Conservation (phyloP, 2,797 vertebrate genomes). For the Sciurus carolinensis region DNA sequence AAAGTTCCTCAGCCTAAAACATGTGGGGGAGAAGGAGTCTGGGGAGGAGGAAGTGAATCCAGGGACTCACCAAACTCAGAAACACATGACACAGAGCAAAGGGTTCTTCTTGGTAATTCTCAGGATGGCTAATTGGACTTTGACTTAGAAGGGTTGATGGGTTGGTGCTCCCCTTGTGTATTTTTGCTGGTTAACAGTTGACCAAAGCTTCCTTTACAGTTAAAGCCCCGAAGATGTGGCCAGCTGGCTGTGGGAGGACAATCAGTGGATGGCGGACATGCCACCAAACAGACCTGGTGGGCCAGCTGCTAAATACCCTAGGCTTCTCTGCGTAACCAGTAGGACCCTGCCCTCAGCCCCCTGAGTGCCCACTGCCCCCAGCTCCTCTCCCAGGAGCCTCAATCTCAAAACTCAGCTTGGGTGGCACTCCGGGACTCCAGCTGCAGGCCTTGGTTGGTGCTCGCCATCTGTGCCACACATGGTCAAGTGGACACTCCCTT, state of each 20-base stretch:
- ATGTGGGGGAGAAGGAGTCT: not conserved
- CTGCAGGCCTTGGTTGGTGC: not conserved
- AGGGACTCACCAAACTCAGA: not conserved
- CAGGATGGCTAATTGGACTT: not conserved
- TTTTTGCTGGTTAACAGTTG: not conserved
- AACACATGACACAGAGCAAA: not conserved
- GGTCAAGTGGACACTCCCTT: not conserved
- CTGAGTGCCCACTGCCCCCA: not conserved
- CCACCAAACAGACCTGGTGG: not conserved
- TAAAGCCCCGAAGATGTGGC: not conserved
- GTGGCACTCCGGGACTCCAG: not conserved
- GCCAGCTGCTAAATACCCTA: not conserved
- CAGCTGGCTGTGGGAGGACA: not conserved
- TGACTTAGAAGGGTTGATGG: not conserved
- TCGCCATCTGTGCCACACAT: not conserved
- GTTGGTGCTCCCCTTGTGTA: no score
- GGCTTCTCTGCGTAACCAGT: not conserved
- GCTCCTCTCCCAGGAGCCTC: not conserved
- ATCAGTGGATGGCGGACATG: no score
- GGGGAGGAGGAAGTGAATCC: not conserved
- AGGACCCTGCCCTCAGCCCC: not conserved
- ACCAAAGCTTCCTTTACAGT: not conserved
- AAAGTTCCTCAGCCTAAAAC: not conserved
- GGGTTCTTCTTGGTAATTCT: not conserved
- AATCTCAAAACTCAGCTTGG: not conserved